These are phyloP conservation scores for Muscina levida DNA, from an alignment of 2,888 invertebrate species.

Conservation along the genomic window DNA sequence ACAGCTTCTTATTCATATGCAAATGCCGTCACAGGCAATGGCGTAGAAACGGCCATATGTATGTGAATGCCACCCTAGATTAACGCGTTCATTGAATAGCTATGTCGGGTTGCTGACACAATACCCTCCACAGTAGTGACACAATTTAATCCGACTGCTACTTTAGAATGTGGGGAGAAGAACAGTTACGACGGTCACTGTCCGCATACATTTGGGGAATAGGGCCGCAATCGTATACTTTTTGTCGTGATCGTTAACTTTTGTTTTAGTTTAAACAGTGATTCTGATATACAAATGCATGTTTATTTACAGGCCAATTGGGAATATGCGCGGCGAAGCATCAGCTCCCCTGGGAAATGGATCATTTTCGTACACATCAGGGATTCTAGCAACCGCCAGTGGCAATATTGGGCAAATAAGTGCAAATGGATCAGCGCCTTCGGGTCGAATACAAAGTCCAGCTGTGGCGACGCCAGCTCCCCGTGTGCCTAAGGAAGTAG, in stretches of 20 bases:
- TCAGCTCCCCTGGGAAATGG: conserved; percentile 71
- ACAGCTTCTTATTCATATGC: conserved; percentile 57
- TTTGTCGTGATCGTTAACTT: too few relatives aligned
- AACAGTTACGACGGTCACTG: conserved; percentile 43
- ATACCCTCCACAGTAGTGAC: conserved; percentile 42
- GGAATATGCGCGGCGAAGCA: conserved; percentile 80
- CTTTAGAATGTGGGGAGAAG: conserved; percentile 33
- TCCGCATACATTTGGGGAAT: too few relatives aligned
- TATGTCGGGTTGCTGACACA: background rate
- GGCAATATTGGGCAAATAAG: conserved; percentile 67
- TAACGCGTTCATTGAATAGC: background rate
- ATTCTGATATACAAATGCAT: conserved; percentile 13
- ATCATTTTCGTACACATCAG: conserved; percentile 63
- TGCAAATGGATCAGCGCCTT: conserved; percentile 58
- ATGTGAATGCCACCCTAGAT: background rate
- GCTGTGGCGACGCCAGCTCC: conserved; percentile 78
- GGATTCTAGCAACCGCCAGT: conserved; percentile 55
- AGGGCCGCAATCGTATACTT: too few relatives aligned
- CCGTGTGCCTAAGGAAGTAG: conserved; percentile 78
- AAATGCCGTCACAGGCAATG: conserved; percentile 46
- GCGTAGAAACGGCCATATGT: background rate
- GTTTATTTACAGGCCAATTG: conserved; percentile 80
- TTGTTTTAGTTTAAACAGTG: background rate
- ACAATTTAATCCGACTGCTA: conserved; percentile 66
- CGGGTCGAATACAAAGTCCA: conserved; percentile 76